A percentile compares a stretch with the other conserved stretches of the same genome.
Conservation (phyloP, 2,113 vertebrate genomes). For the Indri indri region DNA sequence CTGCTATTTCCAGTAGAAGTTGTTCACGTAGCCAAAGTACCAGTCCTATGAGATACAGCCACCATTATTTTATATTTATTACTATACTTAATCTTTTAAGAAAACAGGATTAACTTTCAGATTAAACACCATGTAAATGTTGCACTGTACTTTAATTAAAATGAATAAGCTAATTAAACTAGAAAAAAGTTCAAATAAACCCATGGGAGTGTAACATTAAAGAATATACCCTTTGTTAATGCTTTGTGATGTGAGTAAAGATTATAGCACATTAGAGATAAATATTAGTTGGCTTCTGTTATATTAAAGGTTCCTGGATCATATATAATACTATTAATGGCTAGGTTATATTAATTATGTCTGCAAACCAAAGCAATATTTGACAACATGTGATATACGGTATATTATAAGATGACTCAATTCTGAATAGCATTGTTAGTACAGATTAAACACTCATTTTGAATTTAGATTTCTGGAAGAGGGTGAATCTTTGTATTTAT, state of each 20-base stretch:
- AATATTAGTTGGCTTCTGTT: constrained; percentile 73
- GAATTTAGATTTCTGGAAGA: constrained; percentile 31
- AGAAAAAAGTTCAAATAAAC: constrained; percentile 72
- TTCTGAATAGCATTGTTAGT: constrained; percentile 42
- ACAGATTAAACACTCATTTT: constrained; percentile 37
- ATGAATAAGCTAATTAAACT: constrained; percentile 74
- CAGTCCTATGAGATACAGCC: constrained; percentile 61
- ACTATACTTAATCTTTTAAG: constrained; percentile 77
- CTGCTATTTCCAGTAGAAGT: constrained; percentile 50
- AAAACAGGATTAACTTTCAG: constrained; percentile 77
- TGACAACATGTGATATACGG: constrained; percentile 60
- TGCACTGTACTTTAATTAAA: constrained; percentile 72
- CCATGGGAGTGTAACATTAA: constrained; percentile 58
- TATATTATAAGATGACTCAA: constrained; percentile 64
- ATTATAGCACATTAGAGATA: constrained; percentile 73
- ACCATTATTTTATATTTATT: constrained; percentile 77
- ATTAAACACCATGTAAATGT: constrained; percentile 78
- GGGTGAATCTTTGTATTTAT: constrained; percentile 6
- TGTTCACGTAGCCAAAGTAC: constrained; percentile 45
- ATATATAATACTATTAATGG: constrained; percentile 69
- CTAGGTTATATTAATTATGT: constrained; percentile 72
- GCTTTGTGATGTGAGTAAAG: constrained; percentile 54
- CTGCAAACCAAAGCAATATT: constrained; percentile 68
- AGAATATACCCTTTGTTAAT: constrained; percentile 77
- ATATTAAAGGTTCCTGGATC: constrained; percentile 64